A percentile compares a stretch with the other conserved stretches of the same genome.
phyloP scores from a whole-genome alignment of 2,888 invertebrate species.

The Drosophila koepferae region DNA sequence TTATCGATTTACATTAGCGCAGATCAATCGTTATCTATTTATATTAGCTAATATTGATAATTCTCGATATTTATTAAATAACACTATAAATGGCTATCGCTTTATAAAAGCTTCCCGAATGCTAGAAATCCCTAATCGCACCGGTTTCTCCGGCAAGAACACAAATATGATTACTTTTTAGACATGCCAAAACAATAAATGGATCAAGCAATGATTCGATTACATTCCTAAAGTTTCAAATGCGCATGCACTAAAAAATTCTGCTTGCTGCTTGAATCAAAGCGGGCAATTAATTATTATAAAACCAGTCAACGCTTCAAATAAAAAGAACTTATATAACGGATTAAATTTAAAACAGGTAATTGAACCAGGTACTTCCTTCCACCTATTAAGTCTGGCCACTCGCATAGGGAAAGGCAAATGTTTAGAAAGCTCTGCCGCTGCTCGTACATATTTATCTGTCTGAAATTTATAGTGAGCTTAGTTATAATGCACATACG shows the following conservation, averaged over 20 bases:
- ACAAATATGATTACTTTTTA: not conserved
- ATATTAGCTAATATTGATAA: not conserved
- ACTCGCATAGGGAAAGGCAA: constrained; percentile 6
- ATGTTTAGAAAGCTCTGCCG: constrained; percentile 11
- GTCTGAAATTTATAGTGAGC: constrained; percentile 12
- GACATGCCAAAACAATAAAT: not conserved
- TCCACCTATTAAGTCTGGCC: constrained; percentile 9
- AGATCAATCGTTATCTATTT: not conserved
- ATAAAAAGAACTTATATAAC: constrained; percentile 12
- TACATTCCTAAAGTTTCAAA: not conserved
- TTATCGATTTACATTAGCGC: not conserved
- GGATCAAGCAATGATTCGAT: not conserved
- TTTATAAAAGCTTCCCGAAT: no score
- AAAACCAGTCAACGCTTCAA: constrained; percentile 4
- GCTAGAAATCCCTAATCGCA: no score
- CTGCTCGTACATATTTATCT: not conserved
- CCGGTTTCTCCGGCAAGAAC: not conserved
- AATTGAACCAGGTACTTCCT: constrained; percentile 13
- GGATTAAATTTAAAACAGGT: constrained; percentile 12
- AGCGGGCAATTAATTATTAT: constrained; percentile 1
- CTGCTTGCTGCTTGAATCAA: not conserved
- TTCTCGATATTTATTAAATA: not conserved
- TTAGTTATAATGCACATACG: not conserved
- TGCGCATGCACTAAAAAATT: constrained; percentile 4
- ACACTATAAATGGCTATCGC: not conserved